Evolutionary conservation across 2,113 vertebrate genomes (phyloP).

Genomic region (Rhinogobius similis): DNA sequence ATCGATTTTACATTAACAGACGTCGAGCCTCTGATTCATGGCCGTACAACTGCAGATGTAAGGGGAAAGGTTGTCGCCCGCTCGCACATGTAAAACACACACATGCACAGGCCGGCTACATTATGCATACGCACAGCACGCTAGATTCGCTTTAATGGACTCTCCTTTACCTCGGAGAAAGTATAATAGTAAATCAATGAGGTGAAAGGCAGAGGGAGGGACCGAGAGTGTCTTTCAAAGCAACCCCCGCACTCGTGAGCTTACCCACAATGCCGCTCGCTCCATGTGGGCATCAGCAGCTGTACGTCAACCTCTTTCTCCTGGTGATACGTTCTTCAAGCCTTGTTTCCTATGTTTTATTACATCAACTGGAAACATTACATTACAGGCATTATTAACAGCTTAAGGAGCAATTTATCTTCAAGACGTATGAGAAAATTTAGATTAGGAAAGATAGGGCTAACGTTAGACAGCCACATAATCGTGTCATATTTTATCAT

Average conservation of each 20-base stretch:
- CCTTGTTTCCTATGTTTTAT: not conserved
- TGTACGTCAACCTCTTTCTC: not conserved
- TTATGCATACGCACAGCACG: slow-evolving; percentile 68
- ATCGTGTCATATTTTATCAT: not conserved
- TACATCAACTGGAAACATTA: not conserved
- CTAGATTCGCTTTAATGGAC: slow-evolving; percentile 77
- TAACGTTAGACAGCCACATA: not conserved
- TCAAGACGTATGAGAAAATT: not conserved
- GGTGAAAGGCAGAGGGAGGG: slow-evolving; percentile 73
- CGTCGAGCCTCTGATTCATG: slow-evolving; percentile 67
- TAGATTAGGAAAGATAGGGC: not conserved
- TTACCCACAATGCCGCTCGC: slow-evolving; percentile 34
- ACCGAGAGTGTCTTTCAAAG: slow-evolving; percentile 41
- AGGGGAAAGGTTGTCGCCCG: slow-evolving; percentile 50
- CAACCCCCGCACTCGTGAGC: slow-evolving; percentile 30
- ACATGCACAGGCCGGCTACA: slow-evolving; percentile 49
- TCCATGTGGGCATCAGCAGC: not conserved
- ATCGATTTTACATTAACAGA: slow-evolving; percentile 79
- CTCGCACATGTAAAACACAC: slow-evolving; percentile 18
- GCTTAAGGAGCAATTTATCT: not conserved
- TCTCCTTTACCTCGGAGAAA: slow-evolving; percentile 73
- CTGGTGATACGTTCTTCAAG: not conserved
- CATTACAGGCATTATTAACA: not conserved
- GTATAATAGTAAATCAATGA: slow-evolving; percentile 79
- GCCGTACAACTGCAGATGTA: slow-evolving; percentile 62